These are phyloP conservation scores for Eilema sororculum DNA, from an alignment of 2,888 invertebrate species.

Conservation along the genomic window DNA sequence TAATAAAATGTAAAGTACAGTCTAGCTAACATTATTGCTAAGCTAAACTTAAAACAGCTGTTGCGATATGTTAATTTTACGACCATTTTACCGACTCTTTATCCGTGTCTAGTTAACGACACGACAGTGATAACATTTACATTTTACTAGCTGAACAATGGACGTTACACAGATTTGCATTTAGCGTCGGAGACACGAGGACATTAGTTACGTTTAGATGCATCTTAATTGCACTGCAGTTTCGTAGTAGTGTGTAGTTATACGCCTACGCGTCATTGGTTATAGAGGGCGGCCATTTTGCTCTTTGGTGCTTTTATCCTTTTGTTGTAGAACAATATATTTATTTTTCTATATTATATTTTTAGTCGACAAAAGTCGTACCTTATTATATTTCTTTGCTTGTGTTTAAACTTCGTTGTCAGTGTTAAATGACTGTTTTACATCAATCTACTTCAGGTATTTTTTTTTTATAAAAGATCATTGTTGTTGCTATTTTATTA, in stretches of 20 bases:
- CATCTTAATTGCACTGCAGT: conserved; percentile 37
- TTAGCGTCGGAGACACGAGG: conserved; percentile 25
- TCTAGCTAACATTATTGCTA: conserved; percentile 3
- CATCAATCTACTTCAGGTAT: too few relatives aligned
- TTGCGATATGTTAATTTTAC: conserved; percentile 48
- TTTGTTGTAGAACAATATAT: not conserved
- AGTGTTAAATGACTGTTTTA: too few relatives aligned
- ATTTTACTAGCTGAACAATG: conserved; percentile 56
- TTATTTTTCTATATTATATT: too few relatives aligned
- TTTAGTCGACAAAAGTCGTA: too few relatives aligned
- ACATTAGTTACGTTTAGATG: conserved; percentile 41
- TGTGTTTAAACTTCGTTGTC: too few relatives aligned
- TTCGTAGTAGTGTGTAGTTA: conserved; percentile 3
- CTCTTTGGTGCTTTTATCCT: not conserved
- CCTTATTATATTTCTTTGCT: too few relatives aligned
- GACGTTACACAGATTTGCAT: conserved; percentile 42
- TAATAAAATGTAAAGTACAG: conserved; percentile 6
- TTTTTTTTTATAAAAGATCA: not conserved
- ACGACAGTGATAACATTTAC: conserved; percentile 60
- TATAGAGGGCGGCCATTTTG: conserved; percentile 10
- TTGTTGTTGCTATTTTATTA: too few relatives aligned
- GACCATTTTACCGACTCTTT: conserved; percentile 52
- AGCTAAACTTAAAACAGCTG: conserved; percentile 32
- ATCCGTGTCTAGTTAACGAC: conserved; percentile 51
- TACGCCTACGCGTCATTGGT: conserved; percentile 1